Evolutionary conservation across 2,888 invertebrate species (phyloP), one percentile per base, ranked within the genome.

Genomic region (Heterodera filipjevi): DNA sequence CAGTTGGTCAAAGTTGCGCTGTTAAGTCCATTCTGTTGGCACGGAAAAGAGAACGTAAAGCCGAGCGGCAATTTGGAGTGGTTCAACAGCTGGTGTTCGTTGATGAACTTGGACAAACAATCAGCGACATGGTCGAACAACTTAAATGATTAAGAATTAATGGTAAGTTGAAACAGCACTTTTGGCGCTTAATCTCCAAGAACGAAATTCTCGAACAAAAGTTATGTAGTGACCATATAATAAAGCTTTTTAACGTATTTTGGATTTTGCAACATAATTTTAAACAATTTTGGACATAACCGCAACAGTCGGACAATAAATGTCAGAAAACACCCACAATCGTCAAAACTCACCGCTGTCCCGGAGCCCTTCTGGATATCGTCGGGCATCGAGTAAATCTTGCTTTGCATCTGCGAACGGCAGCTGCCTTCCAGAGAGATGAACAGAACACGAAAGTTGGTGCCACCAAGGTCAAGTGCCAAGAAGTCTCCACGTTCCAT

Each of bases 391-490:
- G 95, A 95, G 91, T 94, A 99, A 90, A 97, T 97, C 91, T 96
- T 96, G 81, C 95, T 95, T 90, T 95, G 93, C 96, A 97, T 96
- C 89, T 64, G 8, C 3, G 75, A 75, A 27, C n/a, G 16, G 44
- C 68, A 44, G n/a, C 59, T 66, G 46, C 85, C 86, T 12, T 79
- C 82, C 49, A 89, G 81, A n/a, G 83, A 81, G 76, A 99, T 95
- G 80, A 96, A 92, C 84, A 98, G 92, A 30, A 98, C 97, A 86
- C 97, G 93, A 92, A 98, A 98, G 91, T 99, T 98, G 75, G 97
- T 98, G 75, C 98, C 98, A 77, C 98, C 98, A 89, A 99, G 92
- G 91, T 99, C 98, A 87, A 99, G 92, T 5, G 98, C 97, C 89
- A 99, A 91, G 90, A 95, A 97, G 91, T 95, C 95, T 81, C 98